Percentiles rank a stretch among this genome's conserved stretches.
phyloP scores from a whole-genome alignment of 2,888 invertebrate species.

The Nipponacmea schrenckii region DNA sequence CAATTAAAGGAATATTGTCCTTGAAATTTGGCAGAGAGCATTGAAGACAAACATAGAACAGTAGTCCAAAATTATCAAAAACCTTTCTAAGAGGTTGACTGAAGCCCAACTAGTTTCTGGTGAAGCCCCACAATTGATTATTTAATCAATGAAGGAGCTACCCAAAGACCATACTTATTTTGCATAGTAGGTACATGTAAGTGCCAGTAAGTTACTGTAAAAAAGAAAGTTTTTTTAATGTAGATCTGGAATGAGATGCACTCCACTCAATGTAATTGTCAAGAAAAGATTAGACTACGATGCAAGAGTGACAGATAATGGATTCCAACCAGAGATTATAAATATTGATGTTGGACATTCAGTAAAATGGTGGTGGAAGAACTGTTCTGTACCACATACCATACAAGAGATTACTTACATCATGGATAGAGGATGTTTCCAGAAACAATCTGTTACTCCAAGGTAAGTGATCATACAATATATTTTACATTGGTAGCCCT shows the following conservation, averaged over 20 bases:
- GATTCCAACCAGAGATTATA: slow-evolving; percentile 64
- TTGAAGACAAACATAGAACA: too few species aligned
- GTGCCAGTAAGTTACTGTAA: too few species aligned
- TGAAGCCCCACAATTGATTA: too few species aligned
- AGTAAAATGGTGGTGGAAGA: slow-evolving; percentile 65
- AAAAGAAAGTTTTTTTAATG: neutral
- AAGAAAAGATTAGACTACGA: slow-evolving; percentile 53
- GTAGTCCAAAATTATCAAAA: too few species aligned
- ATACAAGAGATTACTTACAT: slow-evolving; percentile 55
- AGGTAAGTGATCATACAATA: slow-evolving; percentile 25
- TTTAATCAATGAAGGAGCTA: too few species aligned
- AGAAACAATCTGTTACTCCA: slow-evolving; percentile 28
- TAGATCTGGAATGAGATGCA: slow-evolving; percentile 61
- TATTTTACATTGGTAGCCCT: neutral
- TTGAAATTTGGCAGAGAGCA: too few species aligned
- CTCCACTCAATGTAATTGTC: slow-evolving; percentile 63
- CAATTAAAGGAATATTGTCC: too few species aligned
- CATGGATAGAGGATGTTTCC: slow-evolving; percentile 49
- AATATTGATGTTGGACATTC: slow-evolving; percentile 64
- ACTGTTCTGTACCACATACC: slow-evolving; percentile 56
- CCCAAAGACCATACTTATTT: too few species aligned
- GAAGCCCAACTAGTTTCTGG: too few species aligned
- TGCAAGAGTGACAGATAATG: slow-evolving; percentile 61
- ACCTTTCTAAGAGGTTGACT: too few species aligned
- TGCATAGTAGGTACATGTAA: too few species aligned